Percentiles rank a stretch among this genome's conserved stretches.
Evolutionary conservation across 2,888 invertebrate genomes (phyloP).

Genomic region (Drosophila melanosoma): DNA sequence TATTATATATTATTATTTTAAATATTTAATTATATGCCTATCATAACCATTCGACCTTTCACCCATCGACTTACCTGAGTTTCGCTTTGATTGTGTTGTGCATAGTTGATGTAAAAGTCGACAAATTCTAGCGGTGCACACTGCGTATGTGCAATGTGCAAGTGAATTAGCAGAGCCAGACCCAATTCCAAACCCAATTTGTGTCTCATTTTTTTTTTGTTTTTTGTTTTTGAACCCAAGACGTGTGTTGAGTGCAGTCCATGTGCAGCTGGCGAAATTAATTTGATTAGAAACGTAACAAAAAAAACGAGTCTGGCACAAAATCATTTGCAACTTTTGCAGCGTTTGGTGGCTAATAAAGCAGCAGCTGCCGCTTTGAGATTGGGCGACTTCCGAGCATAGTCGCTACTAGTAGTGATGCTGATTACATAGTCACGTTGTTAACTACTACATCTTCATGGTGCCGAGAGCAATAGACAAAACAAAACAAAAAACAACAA

Average conservation of each 20-base stretch:
- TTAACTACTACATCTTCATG: constrained; percentile 81
- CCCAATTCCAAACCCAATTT: constrained; percentile 40
- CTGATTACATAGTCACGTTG: constrained; percentile 80
- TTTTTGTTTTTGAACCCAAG: constrained; percentile 12
- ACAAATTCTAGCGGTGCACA: constrained; percentile 66
- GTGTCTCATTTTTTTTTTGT: constrained; percentile 39
- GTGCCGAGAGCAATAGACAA: constrained; percentile 49
- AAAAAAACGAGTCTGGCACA: constrained; percentile 39
- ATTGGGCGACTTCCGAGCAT: constrained; percentile 69
- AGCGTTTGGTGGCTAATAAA: constrained; percentile 33
- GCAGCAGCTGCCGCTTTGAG: constrained; percentile 31
- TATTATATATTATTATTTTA: not conserved
- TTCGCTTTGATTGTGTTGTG: constrained; percentile 81
- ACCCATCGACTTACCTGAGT: constrained; percentile 70
- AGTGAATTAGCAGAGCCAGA: constrained; percentile 27
- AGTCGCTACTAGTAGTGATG: constrained; percentile 32
- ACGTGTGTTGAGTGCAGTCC: constrained; percentile 47
- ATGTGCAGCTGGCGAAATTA: constrained; percentile 70
- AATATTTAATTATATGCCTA: not conserved
- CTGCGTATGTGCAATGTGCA: constrained; percentile 72
- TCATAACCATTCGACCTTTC: constrained; percentile 31
- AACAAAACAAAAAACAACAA: not conserved
- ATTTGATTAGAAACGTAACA: constrained; percentile 67
- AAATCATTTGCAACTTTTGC: constrained; percentile 60
- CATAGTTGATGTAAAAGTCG: constrained; percentile 81